Base-by-base conservation (phyloP, 2,888 invertebrate genomes). In the Bedellia somnulentella region DNA sequence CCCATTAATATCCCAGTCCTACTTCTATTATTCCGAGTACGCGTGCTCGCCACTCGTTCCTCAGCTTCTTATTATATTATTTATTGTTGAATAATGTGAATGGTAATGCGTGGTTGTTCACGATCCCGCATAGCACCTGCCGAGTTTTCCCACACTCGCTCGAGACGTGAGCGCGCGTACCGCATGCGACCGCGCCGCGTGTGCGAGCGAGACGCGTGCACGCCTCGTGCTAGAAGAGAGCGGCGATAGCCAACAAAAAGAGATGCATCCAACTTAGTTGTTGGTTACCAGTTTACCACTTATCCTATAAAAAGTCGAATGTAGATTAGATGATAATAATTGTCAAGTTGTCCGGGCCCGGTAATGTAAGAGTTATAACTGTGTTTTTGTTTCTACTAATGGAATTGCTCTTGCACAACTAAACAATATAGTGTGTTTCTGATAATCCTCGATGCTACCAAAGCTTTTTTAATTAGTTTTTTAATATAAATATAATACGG, bases 41-140 rank as follows among this genome's bases (percentile, higher is more conserved):
- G 73, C 71, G 73, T 71, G 75, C 71, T 67, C 57, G 66, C 63
- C 70, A 62, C 71, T 71, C 71, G 73, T 58, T 68, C 67, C 61
- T 57, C 66, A 64, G 70, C 73, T 71, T 67, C 70, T 73, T 75
- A 64, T 71, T 73, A 71, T 70, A 70, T 75, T 73, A 73, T 73
- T 73, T 73, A 73, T 75, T 63, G 75, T 73, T 70, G 73, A 70
- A 75, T 75, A 75, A 73, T 70, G 66, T 73, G 73, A 73, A 75
- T 75, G 71, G 73, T 75, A 75, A 73, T 75, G 71, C 73, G 61
- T 73, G 70, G 71, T 67, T 70, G 73, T 73, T 75, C 76, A 73
- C 78, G 76, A 77, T 75, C 71, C 64, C 71, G 73, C 78, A 68
- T 68, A 75, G 64, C 80, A 79, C 79, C 79, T 79, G 79, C 79